Conservation (phyloP, 2,888 invertebrate genomes). For the Microctonus aethiopoides region DNA sequence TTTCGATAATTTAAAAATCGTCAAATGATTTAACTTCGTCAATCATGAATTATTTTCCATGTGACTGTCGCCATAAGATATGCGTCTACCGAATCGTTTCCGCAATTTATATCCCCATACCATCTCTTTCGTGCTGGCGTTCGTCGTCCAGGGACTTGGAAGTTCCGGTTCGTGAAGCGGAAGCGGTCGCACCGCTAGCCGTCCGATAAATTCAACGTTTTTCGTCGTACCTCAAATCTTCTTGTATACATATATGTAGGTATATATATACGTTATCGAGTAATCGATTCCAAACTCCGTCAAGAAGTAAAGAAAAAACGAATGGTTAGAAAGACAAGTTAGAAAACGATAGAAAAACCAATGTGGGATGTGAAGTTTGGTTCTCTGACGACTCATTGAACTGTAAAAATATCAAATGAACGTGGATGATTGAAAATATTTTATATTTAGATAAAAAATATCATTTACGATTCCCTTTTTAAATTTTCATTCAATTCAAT, state of each 20-base stretch:
- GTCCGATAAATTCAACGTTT: conserved; percentile 5
- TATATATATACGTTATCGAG: conserved; percentile 1
- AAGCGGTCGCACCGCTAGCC: conserved; percentile 24
- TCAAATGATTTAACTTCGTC: neutral
- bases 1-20: too few species aligned
- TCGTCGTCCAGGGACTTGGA: conserved; percentile 5
- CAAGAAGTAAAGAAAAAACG: neutral
- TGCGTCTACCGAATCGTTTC: conserved; percentile 9
- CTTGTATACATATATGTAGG: neutral
- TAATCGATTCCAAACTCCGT: conserved; percentile 9
- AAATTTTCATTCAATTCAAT: too few species aligned
- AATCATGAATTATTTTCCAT: neutral
- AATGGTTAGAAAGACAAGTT: conserved; percentile 16
- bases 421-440: conserved; percentile 1
- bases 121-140: neutral
- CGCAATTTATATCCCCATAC: neutral
- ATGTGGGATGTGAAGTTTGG: conserved; percentile 35
- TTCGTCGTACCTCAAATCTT: neutral
- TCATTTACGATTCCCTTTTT: too few species aligned
- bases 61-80: neutral
- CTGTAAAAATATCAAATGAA: neutral
- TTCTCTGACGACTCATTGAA: conserved; percentile 31
- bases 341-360: conserved; percentile 24
- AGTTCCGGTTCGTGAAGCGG: conserved; percentile 21
- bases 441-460: neutral